Evolutionary conservation across 2,797 vertebrate genomes (phyloP).

Genomic region (Chrysolophus pictus): DNA sequence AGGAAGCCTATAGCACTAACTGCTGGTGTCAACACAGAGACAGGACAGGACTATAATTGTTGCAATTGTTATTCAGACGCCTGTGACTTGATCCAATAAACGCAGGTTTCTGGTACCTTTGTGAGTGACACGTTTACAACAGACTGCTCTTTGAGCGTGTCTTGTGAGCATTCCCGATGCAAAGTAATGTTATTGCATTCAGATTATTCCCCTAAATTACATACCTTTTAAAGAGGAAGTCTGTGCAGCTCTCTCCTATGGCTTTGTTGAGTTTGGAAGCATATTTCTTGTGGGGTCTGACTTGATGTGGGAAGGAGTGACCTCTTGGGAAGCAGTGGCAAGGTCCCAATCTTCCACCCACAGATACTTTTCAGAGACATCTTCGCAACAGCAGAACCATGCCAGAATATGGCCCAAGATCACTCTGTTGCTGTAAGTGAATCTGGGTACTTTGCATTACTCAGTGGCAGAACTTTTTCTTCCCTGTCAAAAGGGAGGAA

Average conservation of each 20-base stretch:
- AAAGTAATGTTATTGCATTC: background rate
- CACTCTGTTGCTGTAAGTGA: background rate
- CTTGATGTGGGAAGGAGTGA: background rate
- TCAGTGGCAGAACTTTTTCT: background rate
- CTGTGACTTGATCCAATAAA: constrained; percentile 31
- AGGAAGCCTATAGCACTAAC: background rate
- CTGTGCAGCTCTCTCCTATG: background rate
- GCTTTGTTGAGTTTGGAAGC: background rate
- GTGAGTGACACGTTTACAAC: constrained; percentile 5
- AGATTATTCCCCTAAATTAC: background rate
- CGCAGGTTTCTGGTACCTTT: background rate
- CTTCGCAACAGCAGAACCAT: background rate
- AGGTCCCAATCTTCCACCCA: background rate
- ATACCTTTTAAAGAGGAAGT: background rate
- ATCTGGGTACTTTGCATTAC: background rate
- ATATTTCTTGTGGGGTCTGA: background rate
- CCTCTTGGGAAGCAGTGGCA: background rate
- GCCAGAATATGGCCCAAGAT: background rate
- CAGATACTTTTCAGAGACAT: background rate
- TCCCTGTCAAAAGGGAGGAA: background rate
- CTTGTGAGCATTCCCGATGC: background rate
- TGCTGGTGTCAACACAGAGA: constrained; percentile 8
- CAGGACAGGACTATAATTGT: constrained; percentile 7
- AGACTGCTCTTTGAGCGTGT: background rate
- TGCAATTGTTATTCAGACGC: background rate